These are phyloP conservation scores for Poeciliopsis occidentalis DNA, from an alignment of 2,113 vertebrate species.

Conservation along the genomic window DNA sequence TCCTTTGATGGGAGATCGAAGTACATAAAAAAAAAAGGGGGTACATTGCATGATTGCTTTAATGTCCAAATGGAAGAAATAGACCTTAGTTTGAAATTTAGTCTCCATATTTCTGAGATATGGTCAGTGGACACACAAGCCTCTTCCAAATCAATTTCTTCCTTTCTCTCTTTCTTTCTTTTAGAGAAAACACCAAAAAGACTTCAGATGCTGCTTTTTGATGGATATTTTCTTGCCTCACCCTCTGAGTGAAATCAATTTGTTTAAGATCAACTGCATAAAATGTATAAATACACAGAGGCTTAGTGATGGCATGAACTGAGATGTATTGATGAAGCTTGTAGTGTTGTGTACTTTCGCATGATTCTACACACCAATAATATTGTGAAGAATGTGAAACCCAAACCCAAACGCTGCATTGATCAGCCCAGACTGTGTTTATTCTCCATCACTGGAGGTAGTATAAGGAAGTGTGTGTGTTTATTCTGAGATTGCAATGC, in stretches of 20 bases:
- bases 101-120: constrained; percentile 39
- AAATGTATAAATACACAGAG: constrained; percentile 3
- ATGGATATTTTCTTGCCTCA: background rate
- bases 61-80: constrained; percentile 48
- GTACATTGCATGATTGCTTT: constrained; percentile 45
- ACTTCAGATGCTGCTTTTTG: constrained; percentile 49
- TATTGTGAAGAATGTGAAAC: constrained; percentile 51
- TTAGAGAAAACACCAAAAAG: constrained; percentile 26
- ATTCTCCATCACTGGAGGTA: constrained; percentile 36
- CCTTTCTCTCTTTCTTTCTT: constrained; percentile 14
- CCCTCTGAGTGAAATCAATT: background rate
- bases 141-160: constrained; percentile 14
- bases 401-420: constrained; percentile 63
- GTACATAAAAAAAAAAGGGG: constrained; percentile 33
- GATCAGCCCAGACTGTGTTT: constrained; percentile 43
- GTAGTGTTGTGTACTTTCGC: constrained; percentile 21
- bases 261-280: background rate
- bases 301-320: constrained; percentile 3
- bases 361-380: constrained; percentile 19
- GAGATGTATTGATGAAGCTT: constrained; percentile 27
- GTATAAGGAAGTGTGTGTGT: constrained; percentile 25
- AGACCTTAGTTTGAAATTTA: constrained; percentile 49
- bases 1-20: constrained; percentile 55
- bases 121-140: constrained; percentile 53
- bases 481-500: constrained; percentile 25